These are phyloP conservation scores for Nansenia antarctica DNA, from an alignment of 2,113 vertebrate species.

Conservation along the genomic window DNA sequence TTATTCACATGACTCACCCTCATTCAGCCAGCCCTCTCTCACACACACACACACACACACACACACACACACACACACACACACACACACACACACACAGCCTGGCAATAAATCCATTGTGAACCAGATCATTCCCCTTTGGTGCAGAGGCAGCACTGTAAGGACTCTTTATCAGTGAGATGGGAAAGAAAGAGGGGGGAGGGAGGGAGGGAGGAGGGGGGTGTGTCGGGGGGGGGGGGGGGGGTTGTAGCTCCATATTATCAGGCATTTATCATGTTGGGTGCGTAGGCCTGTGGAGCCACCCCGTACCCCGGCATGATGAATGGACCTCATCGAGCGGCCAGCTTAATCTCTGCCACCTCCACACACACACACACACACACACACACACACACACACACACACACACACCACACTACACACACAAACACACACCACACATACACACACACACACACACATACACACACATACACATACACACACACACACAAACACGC, in stretches of 20 bases:
- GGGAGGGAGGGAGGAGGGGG: neutral
- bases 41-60: no score
- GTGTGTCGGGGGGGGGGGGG: neutral
- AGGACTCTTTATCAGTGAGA: neutral
- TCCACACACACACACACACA: neutral
- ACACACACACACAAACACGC: no score
- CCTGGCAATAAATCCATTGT: neutral
- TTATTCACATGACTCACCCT: neutral
- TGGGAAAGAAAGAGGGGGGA: neutral
- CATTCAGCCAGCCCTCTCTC: neutral
- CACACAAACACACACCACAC: neutral
- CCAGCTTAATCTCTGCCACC: neutral
- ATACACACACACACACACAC: neutral
- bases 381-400: neutral
- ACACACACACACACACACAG: no score
- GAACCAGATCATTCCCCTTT: neutral
- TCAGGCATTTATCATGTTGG: constrained; percentile 36
- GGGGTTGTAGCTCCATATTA: constrained; percentile 12
- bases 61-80: no score
- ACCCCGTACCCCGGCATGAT: neutral
- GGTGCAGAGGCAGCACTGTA: neutral
- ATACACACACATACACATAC: neutral
- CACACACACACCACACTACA: no score
- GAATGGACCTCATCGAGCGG: neutral
- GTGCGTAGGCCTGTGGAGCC: neutral